Evolutionary conservation across 2,113 vertebrate species (phyloP).

Genomic region (Chloebia gouldiae): DNA sequence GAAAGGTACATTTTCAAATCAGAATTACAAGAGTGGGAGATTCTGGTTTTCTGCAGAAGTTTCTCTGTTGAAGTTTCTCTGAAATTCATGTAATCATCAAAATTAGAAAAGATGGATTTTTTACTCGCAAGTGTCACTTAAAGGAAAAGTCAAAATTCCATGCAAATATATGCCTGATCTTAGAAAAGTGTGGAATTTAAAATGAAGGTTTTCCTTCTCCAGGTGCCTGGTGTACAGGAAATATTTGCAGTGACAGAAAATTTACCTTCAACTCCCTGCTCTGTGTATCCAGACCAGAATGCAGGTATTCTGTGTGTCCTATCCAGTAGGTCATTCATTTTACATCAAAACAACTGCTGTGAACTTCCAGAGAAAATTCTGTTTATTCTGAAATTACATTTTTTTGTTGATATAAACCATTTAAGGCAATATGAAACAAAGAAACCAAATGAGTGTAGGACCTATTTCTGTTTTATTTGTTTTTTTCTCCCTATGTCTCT

Average conservation of each 20-base stretch:
- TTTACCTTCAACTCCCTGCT: neutral
- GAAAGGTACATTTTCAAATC: neutral
- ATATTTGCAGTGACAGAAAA: neutral
- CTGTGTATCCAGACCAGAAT: neutral
- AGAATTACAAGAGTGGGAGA: neutral
- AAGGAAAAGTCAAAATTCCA: neutral
- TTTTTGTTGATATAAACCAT: neutral
- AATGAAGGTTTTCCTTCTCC: neutral
- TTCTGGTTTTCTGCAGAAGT: neutral
- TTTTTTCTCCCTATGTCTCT: rapidly evolving
- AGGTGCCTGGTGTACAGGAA: neutral
- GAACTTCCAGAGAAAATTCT: neutral
- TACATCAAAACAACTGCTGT: neutral
- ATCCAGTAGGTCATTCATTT: neutral
- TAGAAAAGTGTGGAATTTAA: neutral
- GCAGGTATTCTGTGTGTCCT: neutral
- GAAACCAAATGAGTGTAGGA: neutral
- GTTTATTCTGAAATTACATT: rapidly evolving
- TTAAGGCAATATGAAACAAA: neutral
- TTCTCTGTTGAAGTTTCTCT: neutral
- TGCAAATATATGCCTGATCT: neutral
- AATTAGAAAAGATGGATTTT: neutral
- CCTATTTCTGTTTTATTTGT: neutral
- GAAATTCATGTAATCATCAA: neutral
- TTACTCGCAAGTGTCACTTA: neutral